Evolutionary conservation across 2,888 invertebrate genomes (phyloP), one percentile per base, ranked within the genome.

Genomic region (Rhingia campestris): DNA sequence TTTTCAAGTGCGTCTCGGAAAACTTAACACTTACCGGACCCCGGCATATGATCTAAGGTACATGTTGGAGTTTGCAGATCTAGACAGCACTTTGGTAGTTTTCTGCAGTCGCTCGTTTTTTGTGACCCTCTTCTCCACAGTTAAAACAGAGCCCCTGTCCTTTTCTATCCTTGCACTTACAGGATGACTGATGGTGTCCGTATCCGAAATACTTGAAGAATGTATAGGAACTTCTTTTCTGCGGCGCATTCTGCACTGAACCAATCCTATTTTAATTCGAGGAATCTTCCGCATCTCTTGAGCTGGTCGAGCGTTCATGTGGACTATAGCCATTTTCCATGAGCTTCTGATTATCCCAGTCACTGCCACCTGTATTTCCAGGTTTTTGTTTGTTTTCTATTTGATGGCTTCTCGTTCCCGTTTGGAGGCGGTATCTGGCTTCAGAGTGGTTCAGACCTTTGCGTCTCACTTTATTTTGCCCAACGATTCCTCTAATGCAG

Each of bases 151-250:
- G 45, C 45, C 12, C 51, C 54, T 35, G 30, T 2, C 39, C 4
- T 4, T 39, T 49, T 33, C 49, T 14, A 9, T 74, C 45, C 14
- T 10, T 0, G 4, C 45, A 53, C 0, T 14, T 56, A 10, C 54
- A 67, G 14, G 5, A 14, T 54, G 53, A 12, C 7, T 61, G 33
- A 5, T 22, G 35, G 30, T 63, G 35, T 43, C 59, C 59, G 10
- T 61, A 76, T 3, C 69, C 63, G 10, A 54, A 47, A 4, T 63
- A 76, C 14, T 35, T 70, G 10, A 45, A 70, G n/a, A 56, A 70
- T 5, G 58, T n/a, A n/a, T 32, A 7, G 35, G 32, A 14, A 72
- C 58, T 2, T 51, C 54, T 4, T 41, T n/a, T 45, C 59, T 72
- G 1, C 45, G 39, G 5, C 59, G 30, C 0, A 67, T 47, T 9